Evolutionary conservation across 2,113 vertebrate species (phyloP).

Genomic region (Thalassarche chlororhynchos): DNA sequence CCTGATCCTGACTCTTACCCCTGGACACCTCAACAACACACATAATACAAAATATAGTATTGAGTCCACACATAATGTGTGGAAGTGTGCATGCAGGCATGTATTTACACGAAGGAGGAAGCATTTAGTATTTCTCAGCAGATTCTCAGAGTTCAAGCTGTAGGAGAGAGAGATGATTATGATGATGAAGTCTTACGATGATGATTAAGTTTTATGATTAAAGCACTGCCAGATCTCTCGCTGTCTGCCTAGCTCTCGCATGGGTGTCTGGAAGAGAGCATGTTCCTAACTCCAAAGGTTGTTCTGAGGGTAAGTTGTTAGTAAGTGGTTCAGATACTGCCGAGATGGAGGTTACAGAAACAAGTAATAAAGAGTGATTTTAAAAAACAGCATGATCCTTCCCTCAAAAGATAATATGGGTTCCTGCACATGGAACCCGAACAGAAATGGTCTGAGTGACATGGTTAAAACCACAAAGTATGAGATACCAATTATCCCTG

Average conservation of each 20-base stretch:
- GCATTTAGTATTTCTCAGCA: not conserved
- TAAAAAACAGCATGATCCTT: not conserved
- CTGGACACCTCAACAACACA: not conserved
- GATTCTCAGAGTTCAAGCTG: not conserved
- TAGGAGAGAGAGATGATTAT: conserved; percentile 23
- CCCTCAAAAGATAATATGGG: not conserved
- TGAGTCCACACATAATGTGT: not conserved
- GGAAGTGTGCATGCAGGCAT: not conserved
- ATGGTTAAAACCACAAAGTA: not conserved
- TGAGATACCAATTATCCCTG: not conserved
- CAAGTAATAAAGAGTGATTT: not conserved
- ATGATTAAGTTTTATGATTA: conserved; percentile 35
- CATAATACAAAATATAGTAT: not conserved
- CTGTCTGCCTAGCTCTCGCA: not conserved
- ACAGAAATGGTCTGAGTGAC: not conserved
- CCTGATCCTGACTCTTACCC: not conserved
- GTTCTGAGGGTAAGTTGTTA: not conserved
- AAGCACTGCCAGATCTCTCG: not conserved
- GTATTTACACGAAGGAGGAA: not conserved
- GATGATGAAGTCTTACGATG: conserved; percentile 33
- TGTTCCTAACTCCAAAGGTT: not conserved
- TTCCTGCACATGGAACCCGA: not conserved
- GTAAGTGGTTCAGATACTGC: not conserved
- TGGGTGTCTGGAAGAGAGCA: not conserved
- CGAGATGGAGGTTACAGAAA: not conserved